These are phyloP conservation scores for Trypoxylus dichotomus DNA, from an alignment of 1,140 invertebrate species.

Conservation along the genomic window DNA sequence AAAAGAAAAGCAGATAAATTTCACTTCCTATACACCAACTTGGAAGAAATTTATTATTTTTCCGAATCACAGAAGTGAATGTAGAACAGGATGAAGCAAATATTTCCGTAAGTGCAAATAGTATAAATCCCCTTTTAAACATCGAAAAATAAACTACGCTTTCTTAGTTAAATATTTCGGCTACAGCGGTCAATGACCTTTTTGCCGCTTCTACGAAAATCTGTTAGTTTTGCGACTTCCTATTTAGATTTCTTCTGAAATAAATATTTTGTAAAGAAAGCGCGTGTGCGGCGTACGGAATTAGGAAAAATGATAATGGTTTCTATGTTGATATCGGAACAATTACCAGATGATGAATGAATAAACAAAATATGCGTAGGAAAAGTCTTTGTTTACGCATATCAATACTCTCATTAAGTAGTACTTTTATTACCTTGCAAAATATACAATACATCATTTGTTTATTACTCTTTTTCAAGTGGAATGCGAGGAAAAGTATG, in stretches of 20 bases:
- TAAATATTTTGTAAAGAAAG: neutral
- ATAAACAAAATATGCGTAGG: too few species aligned
- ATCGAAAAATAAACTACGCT: constrained; percentile 5
- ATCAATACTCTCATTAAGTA: too few species aligned
- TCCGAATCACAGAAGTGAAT: neutral
- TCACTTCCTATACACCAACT: neutral
- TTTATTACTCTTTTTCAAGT: too few species aligned
- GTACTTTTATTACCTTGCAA: too few species aligned
- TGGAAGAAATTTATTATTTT: neutral
- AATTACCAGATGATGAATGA: too few species aligned
- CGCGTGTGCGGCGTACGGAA: neutral
- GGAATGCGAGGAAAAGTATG: too few species aligned
- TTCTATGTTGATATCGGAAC: neutral
- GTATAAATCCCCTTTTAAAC: constrained; percentile 16
- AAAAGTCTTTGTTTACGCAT: too few species aligned
- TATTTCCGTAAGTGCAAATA: constrained; percentile 15
- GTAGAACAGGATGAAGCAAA: constrained; percentile 3
- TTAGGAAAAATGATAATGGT: neutral
- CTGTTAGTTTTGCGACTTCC: neutral
- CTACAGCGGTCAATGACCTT: neutral
- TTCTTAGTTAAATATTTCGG: constrained; percentile 14
- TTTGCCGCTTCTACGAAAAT: neutral
- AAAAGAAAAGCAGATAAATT: neutral
- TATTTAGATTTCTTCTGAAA: neutral
- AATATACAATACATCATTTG: too few species aligned